These are phyloP conservation scores for Chiloscyllium plagiosum DNA, from an alignment of 2,113 vertebrate species.

Conservation along the genomic window DNA sequence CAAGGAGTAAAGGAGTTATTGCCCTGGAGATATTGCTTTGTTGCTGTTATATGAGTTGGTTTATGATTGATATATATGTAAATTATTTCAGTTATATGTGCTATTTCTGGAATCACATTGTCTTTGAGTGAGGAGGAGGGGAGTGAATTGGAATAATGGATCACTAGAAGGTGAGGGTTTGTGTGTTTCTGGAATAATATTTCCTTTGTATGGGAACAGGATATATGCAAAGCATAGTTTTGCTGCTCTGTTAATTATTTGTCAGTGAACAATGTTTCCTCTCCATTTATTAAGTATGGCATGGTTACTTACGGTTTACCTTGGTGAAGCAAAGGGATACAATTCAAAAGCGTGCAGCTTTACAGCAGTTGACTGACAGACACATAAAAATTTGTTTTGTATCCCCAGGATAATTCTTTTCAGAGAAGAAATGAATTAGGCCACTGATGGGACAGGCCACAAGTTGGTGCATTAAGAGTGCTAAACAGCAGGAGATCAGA, in stretches of 20 bases:
- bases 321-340: neutral
- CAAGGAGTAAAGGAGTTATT: neutral
- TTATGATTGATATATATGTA: neutral
- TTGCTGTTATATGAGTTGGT: neutral
- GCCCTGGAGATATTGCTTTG: neutral
- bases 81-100: neutral
- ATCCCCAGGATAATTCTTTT: too few relatives aligned
- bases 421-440: too few relatives aligned
- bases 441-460: neutral
- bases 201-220: neutral
- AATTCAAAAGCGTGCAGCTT: too few relatives aligned
- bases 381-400: too few relatives aligned
- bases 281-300: neutral
- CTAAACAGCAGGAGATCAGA: neutral
- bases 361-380: too few relatives aligned
- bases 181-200: neutral
- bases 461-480: neutral
- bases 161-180: neutral
- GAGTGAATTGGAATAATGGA: neutral
- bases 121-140: neutral
- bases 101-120: neutral
- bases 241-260: neutral
- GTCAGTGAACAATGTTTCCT: neutral
- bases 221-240: neutral
- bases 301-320: neutral